Conservation (phyloP, 2,113 vertebrate species). For the Pandion haliaetus region DNA sequence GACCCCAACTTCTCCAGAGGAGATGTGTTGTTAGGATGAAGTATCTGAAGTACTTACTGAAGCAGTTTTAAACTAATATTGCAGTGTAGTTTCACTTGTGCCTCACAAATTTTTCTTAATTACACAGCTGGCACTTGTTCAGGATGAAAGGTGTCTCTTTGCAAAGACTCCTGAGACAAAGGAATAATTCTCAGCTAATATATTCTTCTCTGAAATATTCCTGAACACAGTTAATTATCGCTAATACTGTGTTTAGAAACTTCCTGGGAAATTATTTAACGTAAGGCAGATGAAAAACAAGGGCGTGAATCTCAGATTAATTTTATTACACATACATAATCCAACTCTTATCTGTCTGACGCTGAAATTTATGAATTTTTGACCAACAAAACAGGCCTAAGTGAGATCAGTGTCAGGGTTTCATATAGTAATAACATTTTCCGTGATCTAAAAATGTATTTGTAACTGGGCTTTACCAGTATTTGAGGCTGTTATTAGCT, state of each 20-base stretch:
- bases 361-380: neutral
- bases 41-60: neutral
- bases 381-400: neutral
- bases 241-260: constrained; percentile 3
- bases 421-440: neutral
- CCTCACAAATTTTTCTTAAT: constrained; percentile 51
- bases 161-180: neutral
- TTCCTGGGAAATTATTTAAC: constrained; percentile 5
- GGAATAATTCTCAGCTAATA: neutral
- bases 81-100: neutral
- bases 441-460: constrained; percentile 14
- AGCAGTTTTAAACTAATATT: neutral
- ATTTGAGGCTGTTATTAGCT: constrained; percentile 33
- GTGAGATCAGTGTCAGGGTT: neutral
- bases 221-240: constrained; percentile 32
- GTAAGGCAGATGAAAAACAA: neutral
- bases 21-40: neutral
- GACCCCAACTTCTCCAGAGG: neutral
- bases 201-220: constrained; percentile 2
- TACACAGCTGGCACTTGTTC: constrained; percentile 9
- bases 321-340: neutral
- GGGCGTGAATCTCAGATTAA: neutral
- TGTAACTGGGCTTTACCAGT: constrained; percentile 30
- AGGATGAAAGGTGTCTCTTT: constrained; percentile 18
- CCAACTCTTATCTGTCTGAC: neutral